These are phyloP conservation scores for Halictus ligatus DNA, from an alignment of 2,888 invertebrate species.

Conservation along the genomic window DNA sequence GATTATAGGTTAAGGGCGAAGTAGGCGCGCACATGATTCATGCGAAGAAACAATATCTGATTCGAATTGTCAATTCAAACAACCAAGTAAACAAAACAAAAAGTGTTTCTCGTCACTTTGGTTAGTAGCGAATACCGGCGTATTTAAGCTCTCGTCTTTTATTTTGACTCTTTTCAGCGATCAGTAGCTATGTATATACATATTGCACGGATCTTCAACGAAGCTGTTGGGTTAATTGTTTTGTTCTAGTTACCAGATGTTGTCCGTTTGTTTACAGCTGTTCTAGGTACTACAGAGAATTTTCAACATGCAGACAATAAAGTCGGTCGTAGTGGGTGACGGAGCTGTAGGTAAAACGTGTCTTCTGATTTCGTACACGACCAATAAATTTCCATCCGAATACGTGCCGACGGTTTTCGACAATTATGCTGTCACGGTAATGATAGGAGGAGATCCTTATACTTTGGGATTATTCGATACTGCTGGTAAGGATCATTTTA, in stretches of 20 bases:
- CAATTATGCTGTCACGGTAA: conserved; percentile 98
- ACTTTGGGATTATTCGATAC: conserved; percentile 99
- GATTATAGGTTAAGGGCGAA: conserved; percentile 52
- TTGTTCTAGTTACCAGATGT: neutral
- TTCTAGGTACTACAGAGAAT: conserved; percentile 50
- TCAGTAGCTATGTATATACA: neutral
- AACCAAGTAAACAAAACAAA: neutral
- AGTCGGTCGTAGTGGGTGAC: conserved; percentile 98
- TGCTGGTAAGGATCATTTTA: conserved; percentile 88
- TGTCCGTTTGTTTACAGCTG: conserved; percentile 7
- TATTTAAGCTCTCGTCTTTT: neutral
- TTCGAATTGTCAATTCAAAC: neutral
- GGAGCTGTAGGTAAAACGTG: conserved; percentile 99
- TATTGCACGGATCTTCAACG: neutral
- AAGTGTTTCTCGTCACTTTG: neutral
- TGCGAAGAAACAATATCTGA: neutral
- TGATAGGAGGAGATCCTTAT: conserved; percentile 99
- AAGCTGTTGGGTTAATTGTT: neutral
- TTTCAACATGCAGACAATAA: conserved; percentile 94
- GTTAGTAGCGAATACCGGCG: neutral
- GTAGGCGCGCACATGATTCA: conserved; percentile 27
- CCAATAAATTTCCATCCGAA: conserved; percentile 97
- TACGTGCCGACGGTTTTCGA: conserved; percentile 98
- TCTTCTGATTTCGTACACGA: conserved; percentile 95
- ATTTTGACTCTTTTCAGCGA: neutral